Evolutionary conservation across 2,113 vertebrate genomes (phyloP).

Genomic region (Elanoides forficatus): DNA sequence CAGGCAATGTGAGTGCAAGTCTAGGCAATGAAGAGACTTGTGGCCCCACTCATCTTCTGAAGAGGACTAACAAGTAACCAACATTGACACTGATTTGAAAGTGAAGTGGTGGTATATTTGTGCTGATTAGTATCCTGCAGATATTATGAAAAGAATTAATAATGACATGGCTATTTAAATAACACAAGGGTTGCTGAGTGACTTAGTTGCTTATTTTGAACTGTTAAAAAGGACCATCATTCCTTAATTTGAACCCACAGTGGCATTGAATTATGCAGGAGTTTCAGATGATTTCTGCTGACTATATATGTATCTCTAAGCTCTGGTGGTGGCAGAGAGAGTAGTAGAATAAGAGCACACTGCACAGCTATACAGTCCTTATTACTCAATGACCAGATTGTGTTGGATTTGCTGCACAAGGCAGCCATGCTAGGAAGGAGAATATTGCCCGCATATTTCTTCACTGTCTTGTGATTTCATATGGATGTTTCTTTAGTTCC

Average conservation of each 20-base stretch:
- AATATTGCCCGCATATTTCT: neutral
- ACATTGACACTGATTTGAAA: neutral
- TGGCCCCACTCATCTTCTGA: neutral
- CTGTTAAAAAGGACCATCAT: neutral
- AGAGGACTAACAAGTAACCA: neutral
- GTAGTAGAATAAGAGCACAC: neutral
- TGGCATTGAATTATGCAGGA: neutral
- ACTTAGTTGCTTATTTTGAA: neutral
- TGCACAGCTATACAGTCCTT: neutral
- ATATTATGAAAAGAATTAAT: neutral
- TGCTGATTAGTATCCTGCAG: slow-evolving; percentile 23
- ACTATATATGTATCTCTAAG: neutral
- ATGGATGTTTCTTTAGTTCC: neutral
- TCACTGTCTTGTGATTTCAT: neutral
- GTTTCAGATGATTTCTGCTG: neutral
- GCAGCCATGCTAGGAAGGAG: neutral
- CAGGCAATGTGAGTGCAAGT: neutral
- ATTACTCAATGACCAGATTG: neutral
- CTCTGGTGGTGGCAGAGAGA: neutral
- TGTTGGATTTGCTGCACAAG: neutral
- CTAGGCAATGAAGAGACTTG: neutral
- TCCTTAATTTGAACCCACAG: neutral
- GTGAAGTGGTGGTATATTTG: neutral
- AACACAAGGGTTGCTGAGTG: neutral
- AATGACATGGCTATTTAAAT: neutral